Evolutionary conservation across 30 jellyfish, hydroid and myxozoan species (phyloP), one percentile per base, ranked within the genome.

Genomic region (Aurelia sp.): DNA sequence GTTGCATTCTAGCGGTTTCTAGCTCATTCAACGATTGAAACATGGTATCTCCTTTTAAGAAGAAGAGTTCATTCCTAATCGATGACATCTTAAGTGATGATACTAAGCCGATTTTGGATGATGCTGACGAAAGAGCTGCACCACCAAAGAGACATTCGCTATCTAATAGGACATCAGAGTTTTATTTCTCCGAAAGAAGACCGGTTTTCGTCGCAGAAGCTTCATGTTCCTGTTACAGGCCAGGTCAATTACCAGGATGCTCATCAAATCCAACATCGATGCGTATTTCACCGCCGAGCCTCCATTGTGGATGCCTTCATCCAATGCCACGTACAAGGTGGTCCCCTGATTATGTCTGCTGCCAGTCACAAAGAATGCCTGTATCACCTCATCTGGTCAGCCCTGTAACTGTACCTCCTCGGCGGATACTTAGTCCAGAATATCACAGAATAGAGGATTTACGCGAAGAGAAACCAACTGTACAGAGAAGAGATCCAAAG

Each of bases 31-130:
- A 7, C 55, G 13, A 59, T 12, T 21, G 16, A 13, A 11, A 59
- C 0, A 59, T 59, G 69, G 69, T 8, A 18, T 59, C 69, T 4
- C 33, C 69, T n/a, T 66, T 81, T 5, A 72, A 33, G 55, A 69
- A 58, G 87, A 72, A 48, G 66, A 53, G 27, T 37, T 84, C 93
- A 3, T 84, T 84, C 65, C 60, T 84, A 76, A 84, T 84, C 67
- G 68, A 73, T 53, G 93, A 84, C 52, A 84, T 84, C 0, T 67
- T 84, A 18, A 27, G 82, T 48, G 87, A 73, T 63, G 67, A 76
- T 50, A n/a, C n/a, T n/a, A 35, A 19, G 33, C 27, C 33, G 51
- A 64, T 15, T 3, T 48, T 58, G 27, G 80, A 62, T 20, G 79
- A 35, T 12, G 40, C 17, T 78, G 76, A 58, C 16, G 41, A 35